These are phyloP conservation scores for Actinia tenebrosa DNA, from an alignment of 64 coral and sea anemone genomes.

Conservation along the genomic window DNA sequence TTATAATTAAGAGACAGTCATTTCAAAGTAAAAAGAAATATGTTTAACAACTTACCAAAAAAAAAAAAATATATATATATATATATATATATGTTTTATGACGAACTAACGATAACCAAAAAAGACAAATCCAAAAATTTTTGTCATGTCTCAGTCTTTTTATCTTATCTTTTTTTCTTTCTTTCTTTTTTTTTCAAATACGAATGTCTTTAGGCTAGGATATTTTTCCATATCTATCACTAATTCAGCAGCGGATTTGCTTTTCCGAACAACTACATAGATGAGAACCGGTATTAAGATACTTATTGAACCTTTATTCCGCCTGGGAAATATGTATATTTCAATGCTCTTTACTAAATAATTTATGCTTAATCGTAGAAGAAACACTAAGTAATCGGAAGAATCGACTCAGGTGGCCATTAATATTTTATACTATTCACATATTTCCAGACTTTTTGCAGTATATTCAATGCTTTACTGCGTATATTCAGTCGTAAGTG, in stretches of 20 bases:
- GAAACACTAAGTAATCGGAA: background rate
- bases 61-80: no score
- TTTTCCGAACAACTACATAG: background rate
- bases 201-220: no score
- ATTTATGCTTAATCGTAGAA: background rate
- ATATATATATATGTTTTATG: no score
- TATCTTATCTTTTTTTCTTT: no score
- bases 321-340: background rate
- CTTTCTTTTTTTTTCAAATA: no score
- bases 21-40: no score
- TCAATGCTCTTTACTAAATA: background rate
- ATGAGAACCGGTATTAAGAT: background rate
- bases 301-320: background rate
- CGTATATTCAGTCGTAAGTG: background rate
- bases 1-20: no score
- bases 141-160: no score
- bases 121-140: no score
- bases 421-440: background rate
- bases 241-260: background rate
- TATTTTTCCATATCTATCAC: background rate
- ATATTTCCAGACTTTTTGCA: background rate
- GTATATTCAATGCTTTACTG: background rate
- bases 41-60: no score
- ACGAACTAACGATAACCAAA: no score
- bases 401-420: background rate